phyloP scores from a whole-genome alignment of 2,888 invertebrate genomes.

The Chirona hameri region DNA sequence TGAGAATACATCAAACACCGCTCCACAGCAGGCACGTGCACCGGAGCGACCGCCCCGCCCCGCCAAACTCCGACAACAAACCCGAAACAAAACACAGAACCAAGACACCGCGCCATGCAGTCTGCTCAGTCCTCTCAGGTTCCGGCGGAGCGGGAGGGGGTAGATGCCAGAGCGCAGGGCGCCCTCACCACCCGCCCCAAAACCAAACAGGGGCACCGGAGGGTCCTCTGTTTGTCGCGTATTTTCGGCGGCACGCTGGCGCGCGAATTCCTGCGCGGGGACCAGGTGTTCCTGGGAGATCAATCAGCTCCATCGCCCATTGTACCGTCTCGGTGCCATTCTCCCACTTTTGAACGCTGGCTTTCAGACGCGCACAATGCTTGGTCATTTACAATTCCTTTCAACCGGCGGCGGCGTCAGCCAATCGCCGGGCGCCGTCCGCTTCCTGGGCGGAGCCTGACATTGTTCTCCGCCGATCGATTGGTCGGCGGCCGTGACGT shows the following conservation, averaged over 20 bases:
- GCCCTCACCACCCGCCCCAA: background rate
- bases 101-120: background rate
- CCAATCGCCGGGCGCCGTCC: background rate
- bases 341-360: conserved; percentile 22
- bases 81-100: background rate
- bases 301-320: conserved; percentile 8
- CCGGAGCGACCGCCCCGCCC: background rate
- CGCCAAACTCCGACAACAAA: background rate
- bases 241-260: conserved; percentile 22
- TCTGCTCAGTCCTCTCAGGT: background rate
- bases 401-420: background rate
- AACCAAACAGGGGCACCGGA: background rate
- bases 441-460: conserved; percentile 31
- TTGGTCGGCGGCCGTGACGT: conserved; percentile 28
- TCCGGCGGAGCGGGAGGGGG: background rate
- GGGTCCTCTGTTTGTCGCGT: conserved; percentile 5
- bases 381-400: conserved; percentile 31
- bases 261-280: conserved; percentile 3
- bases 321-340: conserved; percentile 12
- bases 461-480: conserved; percentile 29
- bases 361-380: conserved; percentile 28
- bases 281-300: conserved; percentile 28
- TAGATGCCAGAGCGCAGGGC: background rate
- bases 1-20: background rate
- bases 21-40: background rate